These are phyloP conservation scores for Sciaenops ocellatus DNA, from an alignment of 2,797 vertebrate species.

Conservation along the genomic window DNA sequence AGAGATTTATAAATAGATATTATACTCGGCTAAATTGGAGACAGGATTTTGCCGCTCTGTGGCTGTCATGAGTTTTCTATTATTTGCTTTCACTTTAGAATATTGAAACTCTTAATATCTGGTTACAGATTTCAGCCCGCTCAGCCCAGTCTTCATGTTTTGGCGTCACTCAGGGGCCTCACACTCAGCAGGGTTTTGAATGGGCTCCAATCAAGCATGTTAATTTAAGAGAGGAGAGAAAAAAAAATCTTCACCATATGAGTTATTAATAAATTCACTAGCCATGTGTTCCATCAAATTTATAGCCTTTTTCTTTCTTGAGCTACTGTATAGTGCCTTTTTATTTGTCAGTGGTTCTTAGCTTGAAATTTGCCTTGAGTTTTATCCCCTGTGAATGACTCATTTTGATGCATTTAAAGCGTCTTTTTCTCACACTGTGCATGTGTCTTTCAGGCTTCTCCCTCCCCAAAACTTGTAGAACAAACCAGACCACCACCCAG, in stretches of 20 bases:
- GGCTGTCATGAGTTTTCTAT: slow-evolving; percentile 86
- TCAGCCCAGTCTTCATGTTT: slow-evolving; percentile 76
- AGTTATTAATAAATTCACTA: slow-evolving; percentile 77
- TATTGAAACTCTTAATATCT: slow-evolving; percentile 85
- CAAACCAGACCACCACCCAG: slow-evolving; percentile 74
- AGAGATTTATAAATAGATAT: slow-evolving; percentile 87
- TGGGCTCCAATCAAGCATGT: slow-evolving; percentile 72
- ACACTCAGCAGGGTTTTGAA: slow-evolving; percentile 73
- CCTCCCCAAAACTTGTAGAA: slow-evolving; percentile 52
- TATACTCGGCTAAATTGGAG: slow-evolving; percentile 84
- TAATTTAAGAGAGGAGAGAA: slow-evolving; percentile 73
- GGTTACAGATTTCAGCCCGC: slow-evolving; percentile 82
- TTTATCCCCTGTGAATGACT: slow-evolving; percentile 53
- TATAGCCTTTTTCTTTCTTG: slow-evolving; percentile 45
- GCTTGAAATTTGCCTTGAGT: slow-evolving; percentile 37
- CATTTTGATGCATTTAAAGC: slow-evolving; percentile 48
- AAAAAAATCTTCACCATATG: slow-evolving; percentile 73
- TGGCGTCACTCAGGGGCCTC: slow-evolving; percentile 72
- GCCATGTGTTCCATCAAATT: slow-evolving; percentile 69
- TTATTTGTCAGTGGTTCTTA: slow-evolving; percentile 57
- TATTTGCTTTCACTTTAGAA: slow-evolving; percentile 84
- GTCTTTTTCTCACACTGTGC: slow-evolving; percentile 43
- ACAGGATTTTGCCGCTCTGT: slow-evolving; percentile 80
- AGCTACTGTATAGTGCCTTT: slow-evolving; percentile 59
- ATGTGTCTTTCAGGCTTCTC: slow-evolving; percentile 34